These are phyloP conservation scores for Takifugu rubripes DNA, from an alignment of 2,797 vertebrate species.

Conservation along the genomic window DNA sequence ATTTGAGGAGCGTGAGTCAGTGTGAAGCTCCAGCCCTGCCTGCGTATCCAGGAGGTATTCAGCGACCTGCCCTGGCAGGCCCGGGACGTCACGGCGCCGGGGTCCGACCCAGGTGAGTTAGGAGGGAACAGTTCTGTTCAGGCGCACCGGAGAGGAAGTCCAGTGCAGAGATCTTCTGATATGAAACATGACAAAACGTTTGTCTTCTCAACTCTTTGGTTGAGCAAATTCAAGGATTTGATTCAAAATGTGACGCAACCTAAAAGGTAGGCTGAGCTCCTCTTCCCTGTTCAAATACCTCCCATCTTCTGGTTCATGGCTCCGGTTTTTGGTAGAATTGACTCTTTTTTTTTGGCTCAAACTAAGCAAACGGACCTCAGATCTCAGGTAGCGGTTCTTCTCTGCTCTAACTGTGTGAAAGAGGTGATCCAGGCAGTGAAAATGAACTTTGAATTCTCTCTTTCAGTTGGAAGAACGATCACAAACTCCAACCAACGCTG, in stretches of 20 bases:
- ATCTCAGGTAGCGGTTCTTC: background rate
- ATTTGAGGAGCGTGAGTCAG: constrained; percentile 50
- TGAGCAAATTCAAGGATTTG: constrained; percentile 62
- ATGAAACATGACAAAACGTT: constrained; percentile 65
- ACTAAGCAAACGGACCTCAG: background rate
- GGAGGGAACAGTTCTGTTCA: constrained; percentile 1
- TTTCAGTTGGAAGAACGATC: constrained; percentile 34
- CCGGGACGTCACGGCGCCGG: constrained; percentile 42
- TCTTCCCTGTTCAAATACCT: background rate
- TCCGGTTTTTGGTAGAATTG: background rate
- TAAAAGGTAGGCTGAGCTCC: constrained; percentile 51
- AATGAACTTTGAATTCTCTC: background rate
- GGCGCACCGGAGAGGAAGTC: background rate
- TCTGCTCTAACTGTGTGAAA: no score
- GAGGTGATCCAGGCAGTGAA: background rate
- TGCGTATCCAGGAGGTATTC: constrained; percentile 27
- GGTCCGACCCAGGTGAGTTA: constrained; percentile 17
- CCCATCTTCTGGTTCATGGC: background rate
- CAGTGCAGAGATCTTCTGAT: constrained; percentile 1
- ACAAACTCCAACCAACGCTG: constrained; percentile 33
- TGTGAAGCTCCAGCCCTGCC: background rate
- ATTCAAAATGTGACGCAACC: constrained; percentile 50
- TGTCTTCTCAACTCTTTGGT: constrained; percentile 64
- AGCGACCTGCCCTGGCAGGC: constrained; percentile 52
- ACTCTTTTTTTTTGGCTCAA: background rate